Conservation (phyloP, 2,888 invertebrate species). For the Onthophagus sagittarius region DNA sequence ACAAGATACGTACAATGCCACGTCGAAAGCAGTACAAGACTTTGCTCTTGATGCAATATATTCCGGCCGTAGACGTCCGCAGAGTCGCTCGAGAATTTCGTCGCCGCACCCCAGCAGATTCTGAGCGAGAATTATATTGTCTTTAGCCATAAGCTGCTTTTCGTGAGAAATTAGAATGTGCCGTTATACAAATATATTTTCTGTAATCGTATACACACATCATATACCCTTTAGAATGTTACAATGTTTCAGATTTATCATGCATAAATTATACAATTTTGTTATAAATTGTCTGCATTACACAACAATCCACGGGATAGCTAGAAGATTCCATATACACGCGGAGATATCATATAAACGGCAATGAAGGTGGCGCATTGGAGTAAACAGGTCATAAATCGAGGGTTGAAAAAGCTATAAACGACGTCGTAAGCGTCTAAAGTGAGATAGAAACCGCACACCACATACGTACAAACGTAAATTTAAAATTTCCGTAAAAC, state of each 20-base stretch:
- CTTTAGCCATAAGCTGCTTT: neutral
- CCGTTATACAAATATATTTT: neutral
- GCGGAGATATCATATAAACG: neutral
- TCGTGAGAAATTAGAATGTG: neutral
- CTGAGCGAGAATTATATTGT: neutral
- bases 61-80: neutral
- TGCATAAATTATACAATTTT: too few relatives aligned
- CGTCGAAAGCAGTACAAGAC: slow-evolving; percentile 3
- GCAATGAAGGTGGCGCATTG: neutral
- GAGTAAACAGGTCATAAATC: neutral
- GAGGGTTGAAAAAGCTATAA: neutral
- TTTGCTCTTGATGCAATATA: slow-evolving; percentile 12
- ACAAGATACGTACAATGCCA: slow-evolving; percentile 5
- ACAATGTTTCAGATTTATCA: too few relatives aligned
- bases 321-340: neutral
- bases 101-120: neutral
- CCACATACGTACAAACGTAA: neutral
- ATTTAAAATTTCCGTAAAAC: neutral
- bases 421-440: neutral
- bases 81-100: neutral
- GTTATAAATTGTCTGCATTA: neutral
- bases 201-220: neutral
- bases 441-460: neutral
- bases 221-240: too few relatives aligned
- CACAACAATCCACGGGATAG: neutral